Evolutionary conservation across 2,888 invertebrate species (phyloP), one percentile per base, ranked within the genome.

Genomic region (Anarsia innoxiella): DNA sequence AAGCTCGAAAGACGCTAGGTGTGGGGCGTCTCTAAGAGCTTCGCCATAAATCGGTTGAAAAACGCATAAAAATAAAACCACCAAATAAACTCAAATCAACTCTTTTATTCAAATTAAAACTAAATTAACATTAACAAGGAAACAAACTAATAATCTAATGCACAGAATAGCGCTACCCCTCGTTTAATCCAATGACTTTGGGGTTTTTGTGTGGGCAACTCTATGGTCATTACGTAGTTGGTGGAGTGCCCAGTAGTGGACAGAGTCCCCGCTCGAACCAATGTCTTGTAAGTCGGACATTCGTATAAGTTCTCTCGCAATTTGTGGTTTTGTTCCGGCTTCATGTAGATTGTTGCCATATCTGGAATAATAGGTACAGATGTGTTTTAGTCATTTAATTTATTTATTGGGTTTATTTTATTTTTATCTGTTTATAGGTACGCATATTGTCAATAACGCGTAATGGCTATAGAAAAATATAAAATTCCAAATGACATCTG

Each of bases 211-310:
- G 93, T 90, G 16, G 88, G 83, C 48, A 93, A 67, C 53, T 87
- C 87, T 59, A 93, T 89, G 42, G 90, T 89, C 76, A 93, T 90
- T 29, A 94, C 93, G 65, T 93, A 94, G 82, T 94, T 94, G 34
- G 93, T 93, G 37, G 93, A 93, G 67, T 93, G 93, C 0, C 93
- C 93, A 0, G 93, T 93, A 1, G 93, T 93, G 36, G 93, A 93
- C 13, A 94, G 74, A 0, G 88, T 86, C 2, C 93, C 93, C 8
- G 92, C 88, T 2, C 94, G 86, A 38, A 91, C 88, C 39, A 90
- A 86, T 0, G 93, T 94, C 85, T 93, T 93, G 75, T 94, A 93
- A 0, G 93, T 86, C 0, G 94, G 94, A 45, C 91, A 91, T 40
- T 86, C 84, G 72, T 93, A 94, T 25, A 86, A 69, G 0, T 71